Conservation (phyloP, 2,888 invertebrate species). For the Hecatera dysodea region DNA sequence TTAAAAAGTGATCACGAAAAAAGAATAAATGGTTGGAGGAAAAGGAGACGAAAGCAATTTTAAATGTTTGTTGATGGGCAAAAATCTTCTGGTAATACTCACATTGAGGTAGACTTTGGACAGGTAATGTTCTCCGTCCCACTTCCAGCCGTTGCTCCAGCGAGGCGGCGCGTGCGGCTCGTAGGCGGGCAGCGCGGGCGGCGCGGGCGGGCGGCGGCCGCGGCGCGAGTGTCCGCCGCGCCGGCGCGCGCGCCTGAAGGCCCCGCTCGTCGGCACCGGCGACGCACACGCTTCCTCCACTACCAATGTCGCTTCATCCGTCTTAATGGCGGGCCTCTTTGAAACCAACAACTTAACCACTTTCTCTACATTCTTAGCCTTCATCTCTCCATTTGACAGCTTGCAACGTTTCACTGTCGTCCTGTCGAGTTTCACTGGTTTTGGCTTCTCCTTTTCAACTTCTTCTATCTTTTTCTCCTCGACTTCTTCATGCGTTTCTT, state of each 20-base stretch:
- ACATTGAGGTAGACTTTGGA: slow-evolving; percentile 97
- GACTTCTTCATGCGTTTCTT: slow-evolving; percentile 55
- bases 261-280: slow-evolving; percentile 66
- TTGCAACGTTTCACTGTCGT: slow-evolving; percentile 77
- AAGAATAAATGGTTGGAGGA: neutral
- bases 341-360: slow-evolving; percentile 85
- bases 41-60: neutral
- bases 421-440: slow-evolving; percentile 47
- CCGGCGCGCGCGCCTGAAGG: slow-evolving; percentile 64
- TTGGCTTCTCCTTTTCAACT: slow-evolving; percentile 47
- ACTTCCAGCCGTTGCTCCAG: slow-evolving; percentile 98
- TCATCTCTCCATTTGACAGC: slow-evolving; percentile 77
- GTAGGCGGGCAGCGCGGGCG: slow-evolving; percentile 60
- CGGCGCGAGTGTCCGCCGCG: slow-evolving; percentile 68
- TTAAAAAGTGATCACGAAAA: neutral
- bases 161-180: slow-evolving; percentile 80
- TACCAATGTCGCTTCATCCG: slow-evolving; percentile 82
- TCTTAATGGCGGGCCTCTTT: slow-evolving; percentile 85
- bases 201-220: slow-evolving; percentile 67
- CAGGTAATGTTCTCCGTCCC: slow-evolving; percentile 96
- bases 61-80: neutral
- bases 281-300: slow-evolving; percentile 83
- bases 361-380: slow-evolving; percentile 85
- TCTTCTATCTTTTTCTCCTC: slow-evolving; percentile 56
- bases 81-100: slow-evolving; percentile 80